These are phyloP conservation scores for Umimayanthus kanabou DNA, from an alignment of 92 coral and sea anemone genomes.

Conservation along the genomic window DNA sequence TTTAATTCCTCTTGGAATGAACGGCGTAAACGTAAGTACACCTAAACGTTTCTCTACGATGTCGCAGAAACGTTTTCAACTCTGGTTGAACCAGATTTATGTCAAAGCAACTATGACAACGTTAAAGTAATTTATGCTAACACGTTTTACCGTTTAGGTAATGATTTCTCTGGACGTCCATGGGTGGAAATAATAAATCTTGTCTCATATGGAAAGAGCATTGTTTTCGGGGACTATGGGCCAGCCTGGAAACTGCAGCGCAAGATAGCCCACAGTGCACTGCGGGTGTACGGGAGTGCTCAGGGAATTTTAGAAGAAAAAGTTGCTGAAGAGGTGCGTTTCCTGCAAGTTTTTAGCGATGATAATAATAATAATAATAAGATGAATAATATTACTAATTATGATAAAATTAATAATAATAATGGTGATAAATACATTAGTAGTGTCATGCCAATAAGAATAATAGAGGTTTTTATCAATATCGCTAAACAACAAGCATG, in stretches of 20 bases:
- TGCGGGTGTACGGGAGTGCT: constrained; percentile 8
- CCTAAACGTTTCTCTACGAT: too few species aligned
- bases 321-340: background rate
- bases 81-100: too few species aligned
- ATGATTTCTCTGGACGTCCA: constrained; percentile 4
- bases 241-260: background rate
- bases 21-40: too few species aligned
- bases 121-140: too few species aligned
- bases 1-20: too few species aligned
- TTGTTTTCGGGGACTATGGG: background rate
- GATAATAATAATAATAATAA: too few species aligned
- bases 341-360: too few species aligned
- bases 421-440: background rate
- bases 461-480: background rate
- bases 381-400: background rate
- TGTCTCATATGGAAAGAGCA: background rate
- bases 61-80: too few species aligned
- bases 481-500: background rate
- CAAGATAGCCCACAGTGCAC: constrained; percentile 8
- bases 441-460: too few species aligned
- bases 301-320: background rate
- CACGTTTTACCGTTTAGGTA: background rate
- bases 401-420: too few species aligned
- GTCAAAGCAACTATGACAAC: too few species aligned
- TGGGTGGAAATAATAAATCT: background rate